Evolutionary conservation across 1,140 invertebrate species (phyloP).

Genomic region (Rhagoletis pomonella): DNA sequence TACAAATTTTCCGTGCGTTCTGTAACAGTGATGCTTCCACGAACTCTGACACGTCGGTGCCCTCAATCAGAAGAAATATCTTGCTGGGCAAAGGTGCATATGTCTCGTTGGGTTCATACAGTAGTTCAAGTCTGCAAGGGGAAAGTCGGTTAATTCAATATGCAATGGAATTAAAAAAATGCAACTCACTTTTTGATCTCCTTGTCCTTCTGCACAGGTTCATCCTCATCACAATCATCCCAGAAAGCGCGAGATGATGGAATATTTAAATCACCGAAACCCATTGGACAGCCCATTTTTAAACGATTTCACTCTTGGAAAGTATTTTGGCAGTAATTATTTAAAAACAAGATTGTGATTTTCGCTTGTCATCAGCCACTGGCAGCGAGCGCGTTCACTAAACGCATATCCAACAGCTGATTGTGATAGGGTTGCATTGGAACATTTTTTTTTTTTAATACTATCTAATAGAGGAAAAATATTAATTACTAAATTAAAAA

Average conservation of each 20-base stretch:
- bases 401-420: too few relatives aligned
- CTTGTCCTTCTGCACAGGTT: conserved; percentile 60
- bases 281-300: conserved; percentile 66
- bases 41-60: conserved; percentile 62
- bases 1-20: conserved; percentile 59
- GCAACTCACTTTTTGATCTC: conserved; percentile 60
- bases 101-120: conserved; percentile 45
- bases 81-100: conserved; percentile 55
- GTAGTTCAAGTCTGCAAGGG: conserved; percentile 35
- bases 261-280: conserved; percentile 70
- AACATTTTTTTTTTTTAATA: background rate
- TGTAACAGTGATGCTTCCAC: conserved; percentile 57
- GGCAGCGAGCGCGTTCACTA: background rate
- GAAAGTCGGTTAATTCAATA: conserved; percentile 7
- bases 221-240: conserved; percentile 72
- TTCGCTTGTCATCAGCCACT: conserved; percentile 35
- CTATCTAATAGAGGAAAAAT: background rate
- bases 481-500: too few relatives aligned
- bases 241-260: conserved; percentile 71
- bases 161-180: background rate
- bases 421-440: too few relatives aligned
- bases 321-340: background rate
- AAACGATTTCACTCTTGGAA: conserved; percentile 24
- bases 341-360: background rate
- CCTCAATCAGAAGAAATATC: conserved; percentile 66